Conservation (phyloP, 1,140 invertebrate species). For the Himalopsyche phryganea region DNA sequence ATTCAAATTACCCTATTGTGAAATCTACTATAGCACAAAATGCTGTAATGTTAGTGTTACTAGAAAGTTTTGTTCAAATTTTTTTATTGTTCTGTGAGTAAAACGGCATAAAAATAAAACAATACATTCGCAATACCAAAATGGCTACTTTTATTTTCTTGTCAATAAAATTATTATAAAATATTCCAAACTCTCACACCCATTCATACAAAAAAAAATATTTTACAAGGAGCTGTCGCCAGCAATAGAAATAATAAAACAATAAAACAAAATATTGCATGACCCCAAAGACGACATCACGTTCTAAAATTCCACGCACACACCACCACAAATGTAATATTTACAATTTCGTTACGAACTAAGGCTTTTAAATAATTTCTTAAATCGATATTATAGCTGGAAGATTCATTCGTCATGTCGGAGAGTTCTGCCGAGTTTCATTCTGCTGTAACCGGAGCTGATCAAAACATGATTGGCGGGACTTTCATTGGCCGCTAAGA, state of each 20-base stretch:
- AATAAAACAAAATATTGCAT: slow-evolving; percentile 5
- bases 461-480: slow-evolving; percentile 46
- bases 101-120: slow-evolving; percentile 1
- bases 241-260: slow-evolving; percentile 5
- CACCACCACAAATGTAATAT: slow-evolving; percentile 22
- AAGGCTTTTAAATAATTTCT: slow-evolving; percentile 30
- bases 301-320: slow-evolving; percentile 12
- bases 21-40: no score
- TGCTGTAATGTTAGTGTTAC: no score
- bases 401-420: slow-evolving; percentile 33
- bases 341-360: slow-evolving; percentile 29
- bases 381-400: slow-evolving; percentile 2
- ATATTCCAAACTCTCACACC: slow-evolving; percentile 27
- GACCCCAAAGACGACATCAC: slow-evolving; percentile 17
- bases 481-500: slow-evolving; percentile 49
- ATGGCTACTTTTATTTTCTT: slow-evolving; percentile 32
- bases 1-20: no score
- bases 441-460: slow-evolving; percentile 54
- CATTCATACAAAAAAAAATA: slow-evolving; percentile 24
- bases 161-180: slow-evolving; percentile 33
- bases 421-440: slow-evolving; percentile 48
- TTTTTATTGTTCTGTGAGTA: no score
- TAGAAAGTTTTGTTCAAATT: no score
- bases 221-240: slow-evolving; percentile 29
- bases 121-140: slow-evolving; percentile 3